Base-by-base conservation (phyloP, 2,888 invertebrate species). In the Tanytarsus gracilentus region DNA sequence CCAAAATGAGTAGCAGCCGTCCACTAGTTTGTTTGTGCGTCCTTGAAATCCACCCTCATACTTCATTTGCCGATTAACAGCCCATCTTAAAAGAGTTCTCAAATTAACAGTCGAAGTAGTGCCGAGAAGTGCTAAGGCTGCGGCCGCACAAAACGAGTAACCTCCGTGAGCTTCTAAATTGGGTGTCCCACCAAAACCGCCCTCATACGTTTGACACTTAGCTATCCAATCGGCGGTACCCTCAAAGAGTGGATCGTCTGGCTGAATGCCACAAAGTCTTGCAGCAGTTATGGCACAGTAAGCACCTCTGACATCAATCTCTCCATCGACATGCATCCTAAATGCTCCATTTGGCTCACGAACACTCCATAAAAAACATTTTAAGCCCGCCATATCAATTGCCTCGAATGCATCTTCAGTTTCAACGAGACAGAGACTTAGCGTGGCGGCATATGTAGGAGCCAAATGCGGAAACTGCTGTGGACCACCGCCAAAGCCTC, bases 1-100 rank as follows among this genome's bases (percentile, higher is more conserved):
- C 99, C 99, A 99, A 76, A 97, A 99, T 0, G 96, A 96, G 72
- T 99, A 99, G 73, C 99, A 99, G 3, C 92, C 92, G 78, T 99
- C 99, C 0, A 99, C 98, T 64, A 99, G 77, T 76, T 99, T 99
- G 75, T 99, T 98, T 2, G 98, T 96, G 68, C 98, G 81, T 1
- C 98, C 98, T 77, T 94, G 88, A 71, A 99, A 99, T 6, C 98
- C 99, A 27, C 98, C 98, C 75, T 98, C 98, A 64, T 86, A 82
- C 63, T 79, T 77, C 93, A 96, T 96, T 75, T 99, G 98, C 56
- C 90, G 82, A 68, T 88, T 87, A 0, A 86, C 84, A 63, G 86
- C 80, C 98, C 98, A 99, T 66, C 89, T 79, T 81, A 82, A 66
- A 61, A 97, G 75, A 5, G 85, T 79, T 69, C 85, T 81, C 60